Base-by-base conservation (phyloP, 2,888 invertebrate species). In the Carpatolechia fugitivella region DNA sequence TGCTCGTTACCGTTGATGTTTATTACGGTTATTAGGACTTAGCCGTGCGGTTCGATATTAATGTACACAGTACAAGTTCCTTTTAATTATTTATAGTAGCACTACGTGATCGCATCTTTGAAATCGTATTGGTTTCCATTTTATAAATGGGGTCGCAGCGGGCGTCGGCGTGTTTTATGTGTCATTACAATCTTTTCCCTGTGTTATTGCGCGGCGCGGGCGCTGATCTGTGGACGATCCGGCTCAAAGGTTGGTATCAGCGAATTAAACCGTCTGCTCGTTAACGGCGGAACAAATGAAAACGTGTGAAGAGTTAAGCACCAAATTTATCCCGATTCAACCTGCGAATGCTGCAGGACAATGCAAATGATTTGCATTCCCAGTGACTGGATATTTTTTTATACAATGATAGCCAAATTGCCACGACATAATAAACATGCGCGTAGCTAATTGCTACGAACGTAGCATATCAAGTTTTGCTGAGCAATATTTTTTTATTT, bases 1-100 rank as follows among this genome's bases (percentile, higher is more conserved):
- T 84, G 87, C 89, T 86, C 89, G 88, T 87, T 89, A 87, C 86
- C 78, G 85, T 81, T 85, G 82, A 89, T 90, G 89, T 89, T 89
- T 88, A 89, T 89, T 89, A 85, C 85, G 78, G 88, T 87, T 88
- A 89, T 89, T 88, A 89, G 86, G 85, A 80, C 79, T 85, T 83
- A 86, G 83, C 83, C 84, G 76, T 75, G 80, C 74, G 78, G 79
- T 81, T 82, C 78, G 80, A 81, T 85, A 82, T 82, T 80, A 80
- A 81, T 80, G 80, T 80, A 80, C 78, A 76, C 72, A 76, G 77
- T 70, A 47, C 50, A 72, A 76, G 74, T 80, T 83, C 78, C 80
- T 84, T 83, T 76, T 74, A 80, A 78, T 77, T 78, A 74, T 78
- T 78, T 72, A 76, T 70, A 65, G 64, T 58, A 60, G 60, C 56